A percentile compares a stretch with the other conserved stretches of the same genome.
Evolutionary conservation across 2,113 vertebrate genomes (phyloP).

Genomic region (Dicerorhinus sumatrensis): DNA sequence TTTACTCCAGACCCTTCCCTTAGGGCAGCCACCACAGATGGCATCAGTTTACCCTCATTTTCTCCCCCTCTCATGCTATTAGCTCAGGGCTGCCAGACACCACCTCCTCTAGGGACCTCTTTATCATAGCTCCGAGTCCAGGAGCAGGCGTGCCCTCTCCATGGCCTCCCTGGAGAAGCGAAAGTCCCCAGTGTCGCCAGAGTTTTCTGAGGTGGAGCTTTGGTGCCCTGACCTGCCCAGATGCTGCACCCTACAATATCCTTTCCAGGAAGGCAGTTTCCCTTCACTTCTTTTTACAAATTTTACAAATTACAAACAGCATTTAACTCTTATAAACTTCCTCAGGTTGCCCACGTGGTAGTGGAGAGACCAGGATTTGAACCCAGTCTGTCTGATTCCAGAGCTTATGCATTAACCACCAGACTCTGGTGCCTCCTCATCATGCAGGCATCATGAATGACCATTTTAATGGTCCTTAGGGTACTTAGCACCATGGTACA

Average conservation of each 20-base stretch:
- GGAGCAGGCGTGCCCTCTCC: not conserved
- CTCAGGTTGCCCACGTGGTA: not conserved
- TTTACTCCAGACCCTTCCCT: not conserved
- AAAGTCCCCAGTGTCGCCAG: not conserved
- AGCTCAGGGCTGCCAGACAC: not conserved
- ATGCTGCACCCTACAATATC: not conserved
- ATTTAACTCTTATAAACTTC: not conserved
- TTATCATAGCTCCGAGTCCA: not conserved
- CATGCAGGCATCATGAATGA: not conserved
- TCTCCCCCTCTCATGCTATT: not conserved
- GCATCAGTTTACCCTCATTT: not conserved
- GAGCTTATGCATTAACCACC: not conserved
- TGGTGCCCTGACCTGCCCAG: not conserved
- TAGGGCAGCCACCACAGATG: not conserved
- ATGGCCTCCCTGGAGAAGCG: not conserved
- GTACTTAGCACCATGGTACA: not conserved
- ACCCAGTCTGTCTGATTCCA: not conserved
- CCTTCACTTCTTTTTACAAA: not conserved
- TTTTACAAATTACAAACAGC: not conserved
- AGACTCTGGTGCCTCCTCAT: not conserved
- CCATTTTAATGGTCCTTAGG: not conserved
- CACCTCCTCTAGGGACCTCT: not conserved
- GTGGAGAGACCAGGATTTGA: not conserved
- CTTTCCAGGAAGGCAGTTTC: not conserved
- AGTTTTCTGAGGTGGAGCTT: not conserved